Evolutionary conservation across 1,140 invertebrate genomes (phyloP).

Genomic region (Zaprionus camerounensis): DNA sequence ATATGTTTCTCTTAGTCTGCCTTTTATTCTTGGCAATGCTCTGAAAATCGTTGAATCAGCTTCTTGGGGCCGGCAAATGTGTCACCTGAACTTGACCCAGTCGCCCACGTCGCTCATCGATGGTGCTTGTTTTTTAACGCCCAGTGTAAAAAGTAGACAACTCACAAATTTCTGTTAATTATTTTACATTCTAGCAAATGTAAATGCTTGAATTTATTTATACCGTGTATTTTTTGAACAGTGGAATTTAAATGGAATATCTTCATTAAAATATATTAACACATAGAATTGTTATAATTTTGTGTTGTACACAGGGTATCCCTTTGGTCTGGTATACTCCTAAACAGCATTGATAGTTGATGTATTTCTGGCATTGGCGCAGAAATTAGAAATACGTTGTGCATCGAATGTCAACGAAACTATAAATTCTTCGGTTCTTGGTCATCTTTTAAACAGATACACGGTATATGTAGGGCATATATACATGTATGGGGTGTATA

Average conservation of each 20-base stretch:
- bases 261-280: not conserved
- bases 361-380: slow-evolving; percentile 58
- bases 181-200: not conserved
- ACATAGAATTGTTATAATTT: not conserved
- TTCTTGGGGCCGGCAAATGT: slow-evolving; percentile 32
- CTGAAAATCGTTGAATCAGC: slow-evolving; percentile 54
- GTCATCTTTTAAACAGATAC: not conserved
- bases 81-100: slow-evolving; percentile 76
- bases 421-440: slow-evolving; percentile 50
- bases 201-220: not conserved
- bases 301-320: not conserved
- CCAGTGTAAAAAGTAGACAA: slow-evolving; percentile 6
- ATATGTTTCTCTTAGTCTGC: slow-evolving; percentile 25
- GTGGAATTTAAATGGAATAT: not conserved
- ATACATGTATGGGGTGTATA: not conserved
- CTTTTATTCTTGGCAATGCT: slow-evolving; percentile 56
- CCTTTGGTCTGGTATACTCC: not conserved
- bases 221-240: not conserved
- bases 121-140: slow-evolving; percentile 16
- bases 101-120: slow-evolving; percentile 55
- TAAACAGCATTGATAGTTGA: not conserved
- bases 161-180: slow-evolving; percentile 8
- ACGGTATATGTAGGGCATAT: slow-evolving; percentile 1
- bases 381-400: slow-evolving; percentile 48
- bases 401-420: slow-evolving; percentile 58